Evolutionary conservation across 1,140 invertebrate species (phyloP).

Genomic region (Mesaphorura yosii): DNA sequence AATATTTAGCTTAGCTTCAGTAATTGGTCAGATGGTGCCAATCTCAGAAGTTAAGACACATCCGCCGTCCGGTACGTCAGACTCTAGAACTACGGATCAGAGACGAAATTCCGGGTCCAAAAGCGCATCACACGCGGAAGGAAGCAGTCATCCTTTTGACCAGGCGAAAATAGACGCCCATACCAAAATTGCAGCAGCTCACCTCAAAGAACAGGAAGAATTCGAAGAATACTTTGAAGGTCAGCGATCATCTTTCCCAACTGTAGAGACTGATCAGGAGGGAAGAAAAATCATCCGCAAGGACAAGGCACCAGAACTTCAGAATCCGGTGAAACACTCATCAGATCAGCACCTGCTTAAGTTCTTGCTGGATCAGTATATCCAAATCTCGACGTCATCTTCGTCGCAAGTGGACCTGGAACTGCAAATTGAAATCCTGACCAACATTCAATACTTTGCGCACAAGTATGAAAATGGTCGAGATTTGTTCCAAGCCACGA

Average conservation of each 20-base stretch:
- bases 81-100: neutral
- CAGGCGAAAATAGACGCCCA: conserved; percentile 6
- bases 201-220: conserved; percentile 10
- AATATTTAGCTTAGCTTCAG: no score
- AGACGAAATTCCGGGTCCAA: no score
- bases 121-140: no score
- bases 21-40: conserved; percentile 7
- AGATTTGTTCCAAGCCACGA: conserved; percentile 24
- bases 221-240: no score
- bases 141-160: neutral
- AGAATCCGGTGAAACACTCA: conserved; percentile 23
- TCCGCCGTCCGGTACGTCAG: no score
- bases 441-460: conserved; percentile 27
- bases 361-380: conserved; percentile 26
- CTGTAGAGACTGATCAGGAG: neutral
- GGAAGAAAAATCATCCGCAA: conserved; percentile 10
- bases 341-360: conserved; percentile 22
- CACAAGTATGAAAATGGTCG: conserved; percentile 30
- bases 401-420: conserved; percentile 9
- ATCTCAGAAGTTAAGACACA: conserved; percentile 6
- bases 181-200: conserved; percentile 12
- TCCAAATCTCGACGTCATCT: neutral
- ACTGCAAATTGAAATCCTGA: conserved; percentile 25
- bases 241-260: neutral
- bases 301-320: conserved; percentile 16